These are phyloP conservation scores for Phacellophora camtschatica DNA, from an alignment of 30 jellyfish, hydroid and myxozoan genomes.

Conservation along the genomic window DNA sequence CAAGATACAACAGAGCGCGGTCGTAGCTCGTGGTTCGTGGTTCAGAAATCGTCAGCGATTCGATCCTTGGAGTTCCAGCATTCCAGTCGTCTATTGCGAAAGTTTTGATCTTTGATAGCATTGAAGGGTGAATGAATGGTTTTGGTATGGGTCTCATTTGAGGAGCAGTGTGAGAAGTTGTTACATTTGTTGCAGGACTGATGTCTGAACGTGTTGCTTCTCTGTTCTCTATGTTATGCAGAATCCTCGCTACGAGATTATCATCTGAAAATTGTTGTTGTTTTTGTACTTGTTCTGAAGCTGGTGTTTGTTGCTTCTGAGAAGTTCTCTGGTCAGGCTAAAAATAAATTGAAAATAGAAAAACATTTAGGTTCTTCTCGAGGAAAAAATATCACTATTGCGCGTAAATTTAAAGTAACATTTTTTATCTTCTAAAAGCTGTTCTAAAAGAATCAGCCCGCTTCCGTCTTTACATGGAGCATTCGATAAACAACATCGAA, in stretches of 20 bases:
- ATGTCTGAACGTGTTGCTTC: background rate
- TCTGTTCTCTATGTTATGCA: constrained; percentile 1
- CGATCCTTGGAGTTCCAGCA: background rate
- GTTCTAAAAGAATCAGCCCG: too few species aligned
- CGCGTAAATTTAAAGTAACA: too few species aligned
- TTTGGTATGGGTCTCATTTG: background rate
- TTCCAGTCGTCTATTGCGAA: background rate
- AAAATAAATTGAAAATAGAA: too few species aligned
- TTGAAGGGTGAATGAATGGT: background rate
- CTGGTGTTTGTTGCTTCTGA: background rate
- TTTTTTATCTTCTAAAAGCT: too few species aligned
- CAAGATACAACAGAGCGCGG: background rate
- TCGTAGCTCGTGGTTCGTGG: background rate
- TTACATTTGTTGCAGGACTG: background rate
- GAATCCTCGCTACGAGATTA: background rate
- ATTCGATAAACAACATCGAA: too few species aligned
- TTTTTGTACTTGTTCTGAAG: background rate
- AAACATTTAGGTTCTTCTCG: too few species aligned
- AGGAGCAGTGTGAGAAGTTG: background rate
- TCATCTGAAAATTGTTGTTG: background rate
- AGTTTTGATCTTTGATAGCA: background rate
- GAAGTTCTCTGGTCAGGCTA: background rate
- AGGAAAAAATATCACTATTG: too few species aligned
- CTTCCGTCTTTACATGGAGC: too few species aligned
- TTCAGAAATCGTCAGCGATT: background rate